Percentiles rank a stretch among this genome's conserved stretches.
These are phyloP conservation scores for Abscondita cerata DNA, from an alignment of 2,888 invertebrate genomes.

Conservation along the genomic window DNA sequence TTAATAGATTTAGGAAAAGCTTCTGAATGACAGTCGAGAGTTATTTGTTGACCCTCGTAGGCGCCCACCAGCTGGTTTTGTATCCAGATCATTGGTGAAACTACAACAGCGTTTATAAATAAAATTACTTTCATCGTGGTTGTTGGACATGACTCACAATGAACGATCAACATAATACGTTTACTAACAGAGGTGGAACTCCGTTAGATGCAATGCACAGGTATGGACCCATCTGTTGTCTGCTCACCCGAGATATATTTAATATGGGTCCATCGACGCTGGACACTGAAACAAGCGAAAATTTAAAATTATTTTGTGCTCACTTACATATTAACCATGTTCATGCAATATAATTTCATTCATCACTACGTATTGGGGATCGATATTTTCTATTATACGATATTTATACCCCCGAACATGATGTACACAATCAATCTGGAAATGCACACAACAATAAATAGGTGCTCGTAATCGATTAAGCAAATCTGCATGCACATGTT, in stretches of 20 bases:
- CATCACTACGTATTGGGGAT: no score
- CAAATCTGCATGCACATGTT: conserved; percentile 32
- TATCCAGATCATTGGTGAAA: conserved; percentile 77
- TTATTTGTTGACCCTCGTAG: conserved; percentile 69
- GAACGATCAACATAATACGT: conserved; percentile 84
- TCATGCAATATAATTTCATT: conserved; percentile 30
- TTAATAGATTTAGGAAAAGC: conserved; percentile 77
- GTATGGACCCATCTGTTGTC: conserved; percentile 81
- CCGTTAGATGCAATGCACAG: conserved; percentile 82
- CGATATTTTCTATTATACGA: no score
- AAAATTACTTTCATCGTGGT: conserved; percentile 33
- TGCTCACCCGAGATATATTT: conserved; percentile 71
- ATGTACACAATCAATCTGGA: no score
- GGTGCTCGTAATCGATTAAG: conserved; percentile 34
- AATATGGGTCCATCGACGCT: conserved; percentile 72
- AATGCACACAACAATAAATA: conserved; percentile 31
- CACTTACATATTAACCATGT: conserved; percentile 29
- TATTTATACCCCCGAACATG: no score
- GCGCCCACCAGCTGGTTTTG: conserved; percentile 76
- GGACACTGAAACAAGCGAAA: conserved; percentile 58
- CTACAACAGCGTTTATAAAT: conserved; percentile 55
- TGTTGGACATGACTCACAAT: conserved; percentile 65
- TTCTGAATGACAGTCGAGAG: conserved; percentile 76
- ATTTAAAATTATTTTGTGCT: conserved; percentile 29
- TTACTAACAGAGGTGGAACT: conserved; percentile 85